Conservation (phyloP, 2,797 vertebrate species). For the Ctenopoma multispine region DNA sequence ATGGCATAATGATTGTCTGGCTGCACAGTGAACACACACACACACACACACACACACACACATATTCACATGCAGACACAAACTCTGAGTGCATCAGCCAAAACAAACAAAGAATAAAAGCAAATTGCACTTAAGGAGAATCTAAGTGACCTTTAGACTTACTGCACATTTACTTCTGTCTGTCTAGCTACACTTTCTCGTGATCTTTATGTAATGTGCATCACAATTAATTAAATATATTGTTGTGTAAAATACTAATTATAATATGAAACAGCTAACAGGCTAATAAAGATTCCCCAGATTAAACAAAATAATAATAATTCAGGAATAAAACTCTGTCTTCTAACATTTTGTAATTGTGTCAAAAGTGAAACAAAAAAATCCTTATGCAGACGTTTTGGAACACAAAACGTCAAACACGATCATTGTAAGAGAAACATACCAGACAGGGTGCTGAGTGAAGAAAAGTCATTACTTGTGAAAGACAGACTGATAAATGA, state of each 20-base stretch:
- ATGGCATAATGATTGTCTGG: constrained; percentile 41
- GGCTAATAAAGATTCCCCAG: no score
- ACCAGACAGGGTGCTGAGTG: not conserved
- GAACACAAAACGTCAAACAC: constrained; percentile 33
- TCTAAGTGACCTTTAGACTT: not conserved
- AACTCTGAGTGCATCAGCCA: constrained; percentile 2
- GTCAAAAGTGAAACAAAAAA: not conserved
- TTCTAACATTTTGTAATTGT: no score
- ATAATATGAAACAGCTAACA: no score
- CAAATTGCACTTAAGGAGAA: constrained; percentile 1
- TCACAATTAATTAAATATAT: not conserved
- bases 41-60: constrained; percentile 12
- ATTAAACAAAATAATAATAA: not conserved
- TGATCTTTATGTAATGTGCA: not conserved
- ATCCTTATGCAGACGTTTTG: not conserved
- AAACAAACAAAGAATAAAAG: constrained; percentile 40
- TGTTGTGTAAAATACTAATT: not conserved
- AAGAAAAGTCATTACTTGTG: not conserved
- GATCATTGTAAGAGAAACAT: not conserved
- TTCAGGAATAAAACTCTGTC: not conserved
- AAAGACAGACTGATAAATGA: not conserved
- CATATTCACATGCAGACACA: constrained; percentile 10
- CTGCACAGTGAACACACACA: constrained; percentile 1
- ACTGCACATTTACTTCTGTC: not conserved
- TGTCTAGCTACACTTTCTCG: not conserved